Percentiles rank a stretch among this genome's conserved stretches.
Evolutionary conservation across 2,888 invertebrate genomes (phyloP).

Genomic region (Mongoloraphidia duomilia): DNA sequence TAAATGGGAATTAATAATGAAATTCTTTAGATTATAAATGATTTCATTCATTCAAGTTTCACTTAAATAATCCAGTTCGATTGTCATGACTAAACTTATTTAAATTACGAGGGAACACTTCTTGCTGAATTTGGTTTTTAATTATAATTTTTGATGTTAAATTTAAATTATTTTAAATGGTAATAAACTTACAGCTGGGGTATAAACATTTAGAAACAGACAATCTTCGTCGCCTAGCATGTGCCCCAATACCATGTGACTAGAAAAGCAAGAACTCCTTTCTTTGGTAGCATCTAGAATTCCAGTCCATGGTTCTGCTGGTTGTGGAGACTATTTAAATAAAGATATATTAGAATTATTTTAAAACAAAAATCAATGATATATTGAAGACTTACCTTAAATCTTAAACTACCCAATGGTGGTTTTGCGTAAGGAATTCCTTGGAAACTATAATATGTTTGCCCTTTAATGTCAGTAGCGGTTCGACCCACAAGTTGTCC

Average conservation of each 20-base stretch:
- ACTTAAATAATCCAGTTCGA: too few species aligned
- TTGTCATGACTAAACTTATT: neutral
- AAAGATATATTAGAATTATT: too few species aligned
- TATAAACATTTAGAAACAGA: conserved; percentile 9
- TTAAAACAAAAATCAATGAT: too few species aligned
- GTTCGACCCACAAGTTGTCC: neutral
- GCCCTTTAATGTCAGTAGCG: neutral
- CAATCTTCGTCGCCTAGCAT: conserved; percentile 6
- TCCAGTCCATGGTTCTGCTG: neutral
- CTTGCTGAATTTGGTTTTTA: too few species aligned
- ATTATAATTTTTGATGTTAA: too few species aligned
- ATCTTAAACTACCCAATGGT: neutral
- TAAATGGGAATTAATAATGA: neutral
- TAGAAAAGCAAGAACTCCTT: neutral
- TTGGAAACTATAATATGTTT: neutral
- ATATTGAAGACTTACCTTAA: neutral
- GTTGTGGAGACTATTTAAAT: neutral
- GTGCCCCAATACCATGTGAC: neutral
- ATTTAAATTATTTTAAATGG: too few species aligned
- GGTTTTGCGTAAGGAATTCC: neutral
- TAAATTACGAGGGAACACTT: conserved; percentile 1
- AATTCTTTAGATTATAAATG: neutral
- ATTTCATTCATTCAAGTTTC: too few species aligned
- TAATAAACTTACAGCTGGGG: neutral
- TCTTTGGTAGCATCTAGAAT: neutral